Evolutionary conservation across 1,140 invertebrate genomes (phyloP).

Genomic region (Drosophila murphyi): DNA sequence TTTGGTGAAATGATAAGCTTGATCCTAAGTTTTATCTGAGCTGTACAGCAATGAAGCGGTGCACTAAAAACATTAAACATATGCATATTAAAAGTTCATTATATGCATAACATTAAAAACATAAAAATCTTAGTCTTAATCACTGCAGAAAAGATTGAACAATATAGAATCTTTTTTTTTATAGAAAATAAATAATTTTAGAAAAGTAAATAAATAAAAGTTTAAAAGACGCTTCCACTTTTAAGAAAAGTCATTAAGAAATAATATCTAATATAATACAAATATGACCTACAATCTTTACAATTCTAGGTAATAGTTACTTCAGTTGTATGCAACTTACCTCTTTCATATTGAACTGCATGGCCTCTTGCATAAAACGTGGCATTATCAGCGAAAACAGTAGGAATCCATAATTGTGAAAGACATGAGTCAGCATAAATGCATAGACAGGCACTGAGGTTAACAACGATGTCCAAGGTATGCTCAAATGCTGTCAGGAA

Average conservation of each 20-base stretch:
- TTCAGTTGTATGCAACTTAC: constrained; percentile 24
- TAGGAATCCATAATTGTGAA: constrained; percentile 69
- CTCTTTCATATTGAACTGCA: constrained; percentile 57
- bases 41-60: no score
- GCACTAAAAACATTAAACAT: no score
- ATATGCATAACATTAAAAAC: no score
- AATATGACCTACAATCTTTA: no score
- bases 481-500: constrained; percentile 16
- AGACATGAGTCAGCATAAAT: constrained; percentile 73
- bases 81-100: no score
- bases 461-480: constrained; percentile 67
- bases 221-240: no score
- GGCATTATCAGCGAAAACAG: constrained; percentile 59
- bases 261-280: no score
- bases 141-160: no score
- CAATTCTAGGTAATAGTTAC: not conserved
- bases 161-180: no score
- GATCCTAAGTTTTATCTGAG: no score
- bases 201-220: not conserved
- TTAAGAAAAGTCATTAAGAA: no score
- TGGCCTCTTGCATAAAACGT: constrained; percentile 71
- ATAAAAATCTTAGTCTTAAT: no score
- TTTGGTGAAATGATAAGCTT: not conserved
- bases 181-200: not conserved
- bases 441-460: constrained; percentile 57